Base-by-base conservation (phyloP, 2,888 invertebrate genomes). In the Tuberolachnus salignus region DNA sequence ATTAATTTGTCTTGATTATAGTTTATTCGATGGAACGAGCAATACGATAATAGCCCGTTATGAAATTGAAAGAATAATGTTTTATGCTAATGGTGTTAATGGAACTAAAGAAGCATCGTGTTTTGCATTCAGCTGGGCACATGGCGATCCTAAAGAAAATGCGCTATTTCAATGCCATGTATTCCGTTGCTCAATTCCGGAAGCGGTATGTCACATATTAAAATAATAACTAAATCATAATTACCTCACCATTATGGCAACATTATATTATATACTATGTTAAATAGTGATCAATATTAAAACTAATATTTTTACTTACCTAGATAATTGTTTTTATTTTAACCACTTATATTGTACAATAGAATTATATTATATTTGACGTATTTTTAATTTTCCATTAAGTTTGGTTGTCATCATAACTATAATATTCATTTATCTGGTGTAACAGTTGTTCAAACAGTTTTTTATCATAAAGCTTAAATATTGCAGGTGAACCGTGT, bases 161-260 rank as follows among this genome's bases (percentile, higher is more conserved):
- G 92, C 94, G 66, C 92, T 97, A 81, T 97, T 97, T 86, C 94
- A 97, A 86, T 98, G 98, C 87, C 98, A 98, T 87, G 95, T 97
- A 67, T 99, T 98, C 87, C 90, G 97, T 80, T 98, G 97, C 86
- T 94, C 95, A 85, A 93, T 95, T 84, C 92, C 94, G 44, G 97
- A 97, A 86, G 96, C 96, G 53, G 97, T 97, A 84, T 90, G 89
- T 86, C 3, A 34, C 34, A 81, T 10, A 66, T 66, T 44, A 44
- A 44, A 21, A 16, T 44, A 64, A 64, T 44, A 14, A 1, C 14
- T 64, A 9, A 44, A 44, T 34, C 34, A 34, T 34, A 34, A n/a
- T 34, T 34, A 34, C 34, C 34, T 34, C 6, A 6, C 34, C 34
- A 3, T 3, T 34, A 34, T 19, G n/a, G n/a, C n/a, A n/a, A n/a